A percentile compares a stretch with the other conserved stretches of the same genome.
These are phyloP conservation scores for Sitobion miscanthi DNA, from an alignment of 1,140 invertebrate species.

Conservation along the genomic window DNA sequence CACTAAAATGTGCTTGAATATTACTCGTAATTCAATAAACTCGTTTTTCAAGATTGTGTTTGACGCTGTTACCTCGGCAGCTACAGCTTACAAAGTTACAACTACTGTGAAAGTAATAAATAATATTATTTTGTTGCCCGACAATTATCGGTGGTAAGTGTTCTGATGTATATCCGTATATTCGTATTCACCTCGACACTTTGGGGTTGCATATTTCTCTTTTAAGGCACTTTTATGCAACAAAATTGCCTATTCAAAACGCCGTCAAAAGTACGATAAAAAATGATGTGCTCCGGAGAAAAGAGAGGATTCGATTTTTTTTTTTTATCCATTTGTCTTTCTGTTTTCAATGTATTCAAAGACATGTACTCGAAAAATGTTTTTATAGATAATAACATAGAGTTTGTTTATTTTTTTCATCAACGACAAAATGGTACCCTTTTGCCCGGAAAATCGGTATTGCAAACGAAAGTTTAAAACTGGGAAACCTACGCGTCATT, in stretches of 20 bases:
- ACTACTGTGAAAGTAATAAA: background rate
- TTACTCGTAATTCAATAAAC: background rate
- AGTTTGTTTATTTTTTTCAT: background rate
- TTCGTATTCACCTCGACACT: background rate
- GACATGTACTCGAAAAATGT: background rate
- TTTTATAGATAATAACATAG: background rate
- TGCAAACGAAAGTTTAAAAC: background rate
- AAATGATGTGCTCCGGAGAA: background rate
- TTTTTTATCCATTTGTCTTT: slow-evolving; percentile 28
- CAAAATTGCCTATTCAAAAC: slow-evolving; percentile 25
- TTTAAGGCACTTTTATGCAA: background rate
- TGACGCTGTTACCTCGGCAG: accelerated
- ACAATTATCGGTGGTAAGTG: background rate
- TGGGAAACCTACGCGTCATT: too few species aligned
- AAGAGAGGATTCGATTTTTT: background rate
- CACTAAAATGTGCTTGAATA: background rate
- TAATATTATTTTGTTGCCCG: background rate
- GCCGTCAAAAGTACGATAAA: background rate
- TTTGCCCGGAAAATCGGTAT: background rate
- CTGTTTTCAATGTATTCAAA: background rate
- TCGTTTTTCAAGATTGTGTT: background rate
- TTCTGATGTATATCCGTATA: background rate
- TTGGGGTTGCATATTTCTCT: background rate
- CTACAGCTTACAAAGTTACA: too few species aligned
- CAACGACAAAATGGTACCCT: background rate